These are phyloP conservation scores for Cephalopholis sonnerati DNA, from an alignment of 2,113 vertebrate species.

Conservation along the genomic window DNA sequence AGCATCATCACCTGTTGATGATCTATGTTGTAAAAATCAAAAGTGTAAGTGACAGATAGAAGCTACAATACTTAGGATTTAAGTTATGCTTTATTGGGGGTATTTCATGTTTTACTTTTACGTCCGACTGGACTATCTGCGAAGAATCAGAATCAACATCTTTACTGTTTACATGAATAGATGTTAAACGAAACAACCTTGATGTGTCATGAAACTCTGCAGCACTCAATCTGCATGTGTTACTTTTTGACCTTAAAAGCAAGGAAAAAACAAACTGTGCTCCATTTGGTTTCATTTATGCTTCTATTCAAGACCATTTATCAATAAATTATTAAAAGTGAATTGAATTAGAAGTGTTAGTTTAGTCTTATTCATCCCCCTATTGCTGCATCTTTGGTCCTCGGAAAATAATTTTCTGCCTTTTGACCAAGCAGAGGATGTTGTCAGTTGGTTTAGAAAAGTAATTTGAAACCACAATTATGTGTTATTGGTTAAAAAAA, in stretches of 20 bases:
- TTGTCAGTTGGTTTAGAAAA: background rate
- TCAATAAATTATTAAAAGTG: background rate
- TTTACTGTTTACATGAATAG: too few species aligned
- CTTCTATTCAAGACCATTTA: background rate
- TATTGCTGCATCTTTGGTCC: background rate
- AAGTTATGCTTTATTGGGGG: too few species aligned
- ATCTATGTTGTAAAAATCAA: too few species aligned
- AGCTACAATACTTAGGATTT: too few species aligned
- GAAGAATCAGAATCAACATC: background rate
- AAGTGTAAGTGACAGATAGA: too few species aligned
- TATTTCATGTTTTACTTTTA: too few species aligned
- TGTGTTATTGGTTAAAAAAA: background rate
- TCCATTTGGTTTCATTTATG: background rate
- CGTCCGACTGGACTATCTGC: too few species aligned
- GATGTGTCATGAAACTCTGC: background rate
- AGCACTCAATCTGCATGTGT: background rate
- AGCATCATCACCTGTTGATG: too few species aligned
- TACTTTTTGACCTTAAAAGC: background rate
- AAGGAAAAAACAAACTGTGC: background rate
- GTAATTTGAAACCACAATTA: background rate
- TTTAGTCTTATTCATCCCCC: background rate
- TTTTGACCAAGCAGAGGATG: background rate
- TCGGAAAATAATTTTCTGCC: background rate
- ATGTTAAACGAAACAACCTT: background rate
- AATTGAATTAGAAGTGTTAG: background rate